phyloP scores from a whole-genome alignment of 1,140 invertebrate genomes.

The Matsumurasca onukii region DNA sequence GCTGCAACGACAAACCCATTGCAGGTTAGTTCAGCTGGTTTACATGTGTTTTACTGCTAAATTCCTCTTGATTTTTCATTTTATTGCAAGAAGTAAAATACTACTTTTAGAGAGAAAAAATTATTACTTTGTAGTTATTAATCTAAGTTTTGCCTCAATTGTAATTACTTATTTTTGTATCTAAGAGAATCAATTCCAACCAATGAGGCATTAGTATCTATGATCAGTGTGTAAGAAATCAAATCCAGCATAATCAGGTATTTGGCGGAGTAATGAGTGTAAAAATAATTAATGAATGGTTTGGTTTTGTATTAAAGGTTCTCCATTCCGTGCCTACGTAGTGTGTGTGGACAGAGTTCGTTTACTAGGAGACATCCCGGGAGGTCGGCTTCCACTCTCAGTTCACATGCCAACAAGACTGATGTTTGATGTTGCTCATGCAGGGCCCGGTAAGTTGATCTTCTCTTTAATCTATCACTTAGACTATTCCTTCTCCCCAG shows the following conservation, averaged over 20 bases:
- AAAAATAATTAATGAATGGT: constrained; percentile 1
- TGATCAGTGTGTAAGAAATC: too few species aligned
- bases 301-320: constrained; percentile 36
- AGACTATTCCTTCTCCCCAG: too few species aligned
- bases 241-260: too few species aligned
- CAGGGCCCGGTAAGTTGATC: constrained; percentile 67
- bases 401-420: constrained; percentile 62
- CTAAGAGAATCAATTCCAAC: too few species aligned
- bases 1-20: constrained; percentile 62
- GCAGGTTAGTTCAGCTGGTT: constrained; percentile 55
- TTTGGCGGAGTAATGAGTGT: too few species aligned
- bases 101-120: not conserved
- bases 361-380: constrained; percentile 37
- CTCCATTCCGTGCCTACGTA: constrained; percentile 42
- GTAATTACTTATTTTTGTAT: too few species aligned
- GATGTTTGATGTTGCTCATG: constrained; percentile 71
- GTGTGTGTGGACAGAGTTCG: constrained; percentile 41
- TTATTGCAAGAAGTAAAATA: not conserved
- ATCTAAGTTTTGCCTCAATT: too few species aligned
- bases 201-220: too few species aligned
- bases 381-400: constrained; percentile 36
- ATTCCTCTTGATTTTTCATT: not conserved
- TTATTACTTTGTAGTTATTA: too few species aligned
- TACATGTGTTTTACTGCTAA: constrained; percentile 25
- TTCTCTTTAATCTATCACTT: not conserved